These are phyloP conservation scores for Dipodomys stephensi DNA, from an alignment of 2,113 vertebrate genomes.

Conservation along the genomic window DNA sequence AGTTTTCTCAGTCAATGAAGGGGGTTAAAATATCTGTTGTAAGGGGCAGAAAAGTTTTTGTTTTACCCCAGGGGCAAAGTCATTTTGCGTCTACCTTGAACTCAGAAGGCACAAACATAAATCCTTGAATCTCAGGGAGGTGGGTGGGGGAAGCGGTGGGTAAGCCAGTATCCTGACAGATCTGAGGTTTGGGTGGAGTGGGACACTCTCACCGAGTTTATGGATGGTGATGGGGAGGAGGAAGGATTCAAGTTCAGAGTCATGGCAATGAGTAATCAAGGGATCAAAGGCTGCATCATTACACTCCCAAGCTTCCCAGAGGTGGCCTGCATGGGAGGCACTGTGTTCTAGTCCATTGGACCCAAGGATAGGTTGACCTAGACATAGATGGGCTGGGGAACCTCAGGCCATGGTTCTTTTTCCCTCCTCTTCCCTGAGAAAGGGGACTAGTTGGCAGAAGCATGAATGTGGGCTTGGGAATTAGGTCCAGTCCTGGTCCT, in stretches of 20 bases:
- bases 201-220: conserved; percentile 64
- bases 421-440: background rate
- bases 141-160: conserved; percentile 53
- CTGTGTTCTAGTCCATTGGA: background rate
- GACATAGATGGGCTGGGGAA: background rate
- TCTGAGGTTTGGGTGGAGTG: conserved; percentile 73
- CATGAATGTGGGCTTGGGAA: background rate
- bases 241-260: conserved; percentile 73
- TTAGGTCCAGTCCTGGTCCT: background rate
- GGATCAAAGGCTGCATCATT: conserved; percentile 73
- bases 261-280: conserved; percentile 64
- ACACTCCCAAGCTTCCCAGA: conserved; percentile 73
- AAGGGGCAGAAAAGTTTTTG: background rate
- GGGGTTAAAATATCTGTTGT: background rate
- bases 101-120: conserved; percentile 43
- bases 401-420: background rate
- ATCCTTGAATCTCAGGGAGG: conserved; percentile 47
- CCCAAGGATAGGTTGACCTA: background rate
- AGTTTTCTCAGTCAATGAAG: background rate
- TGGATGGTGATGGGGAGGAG: conserved; percentile 60
- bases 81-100: conserved; percentile 47
- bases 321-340: conserved; percentile 70
- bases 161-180: conserved; percentile 28
- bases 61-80: conserved; percentile 18
- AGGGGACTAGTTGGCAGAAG: background rate